Base-by-base conservation (phyloP, 1,140 invertebrate species). In the Nixonia krombeini region DNA sequence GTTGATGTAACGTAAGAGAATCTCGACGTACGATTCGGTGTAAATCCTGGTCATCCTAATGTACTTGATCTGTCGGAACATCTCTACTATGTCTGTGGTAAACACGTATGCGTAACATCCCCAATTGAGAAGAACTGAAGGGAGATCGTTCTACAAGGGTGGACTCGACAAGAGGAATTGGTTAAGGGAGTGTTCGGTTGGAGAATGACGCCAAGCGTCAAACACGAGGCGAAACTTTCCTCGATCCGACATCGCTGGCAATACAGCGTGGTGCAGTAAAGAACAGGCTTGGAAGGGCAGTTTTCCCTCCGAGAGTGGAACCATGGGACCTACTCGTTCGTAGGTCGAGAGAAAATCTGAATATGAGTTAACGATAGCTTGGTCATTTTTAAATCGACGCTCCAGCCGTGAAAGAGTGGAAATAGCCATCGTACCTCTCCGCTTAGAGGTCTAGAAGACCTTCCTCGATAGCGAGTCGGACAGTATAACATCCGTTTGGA, bases 151-250 rank as follows among this genome's bases (percentile, higher is more conserved):
- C 41, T 58, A 53, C 5, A 64, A 25, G 2, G 37, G 35, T 1
- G 68, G 45, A 12, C 73, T 72, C 0, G 40, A 31, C 0, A 63
- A 38, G 9, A 76, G 47, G 4, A 25, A 41, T 12, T 84, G 69
- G 62, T 85, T 85, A 0, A 85, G 45, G 1, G 68, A 75, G 6
- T 55, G 23, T 2, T 64, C 65, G 10, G 46, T 61, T 13, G 38
- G 18, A 0, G 51, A 42, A 21, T 70, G 71, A 8, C 70, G 71
- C 28, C 73, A 78, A 0, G 67, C 82, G 64, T 84, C 70, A 55
- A 80, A 83, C 0, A 85, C 81, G 0, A 76, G 33, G 16, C 64
- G 17, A 8, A 67, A 5, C 9, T 52, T 53, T 4, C 12, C 16
- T 5, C 17, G 37, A 6, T 2, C 7, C 38, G 9, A 9, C 1